A percentile compares a stretch with the other conserved stretches of the same genome.
Evolutionary conservation across 2,888 invertebrate species (phyloP).

Genomic region (Syrphus vitripennis): DNA sequence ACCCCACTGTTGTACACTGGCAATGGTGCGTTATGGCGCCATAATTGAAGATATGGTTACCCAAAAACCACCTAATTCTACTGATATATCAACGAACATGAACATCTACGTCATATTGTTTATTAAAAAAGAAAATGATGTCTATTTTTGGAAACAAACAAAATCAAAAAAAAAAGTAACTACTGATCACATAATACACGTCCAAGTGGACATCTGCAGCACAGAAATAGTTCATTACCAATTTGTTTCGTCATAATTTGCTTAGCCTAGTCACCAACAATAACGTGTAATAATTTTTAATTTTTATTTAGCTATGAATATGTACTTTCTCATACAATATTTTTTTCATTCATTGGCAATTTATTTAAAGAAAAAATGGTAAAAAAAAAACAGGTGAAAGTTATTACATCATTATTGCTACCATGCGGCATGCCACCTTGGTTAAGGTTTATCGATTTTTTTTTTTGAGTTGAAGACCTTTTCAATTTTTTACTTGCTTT

Average conservation of each 20-base stretch:
- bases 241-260: slow-evolving; percentile 57
- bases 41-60: background rate
- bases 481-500: background rate
- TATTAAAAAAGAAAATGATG: background rate
- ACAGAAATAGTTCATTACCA: slow-evolving; percentile 65
- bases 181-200: slow-evolving; percentile 35
- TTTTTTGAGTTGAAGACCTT: slow-evolving; percentile 18
- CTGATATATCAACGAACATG: background rate
- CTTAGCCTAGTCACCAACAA: slow-evolving; percentile 2
- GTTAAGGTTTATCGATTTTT: slow-evolving; percentile 34
- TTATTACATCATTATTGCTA: slow-evolving; percentile 56
- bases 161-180: background rate
- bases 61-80: background rate
- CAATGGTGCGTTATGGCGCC: background rate
- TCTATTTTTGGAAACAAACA: background rate
- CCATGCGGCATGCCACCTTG: slow-evolving; percentile 28
- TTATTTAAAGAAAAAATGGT: background rate
- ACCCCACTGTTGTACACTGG: background rate
- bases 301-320: slow-evolving; percentile 1
- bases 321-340: background rate
- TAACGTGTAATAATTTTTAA: slow-evolving; percentile 41
- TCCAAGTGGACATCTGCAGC: slow-evolving; percentile 41
- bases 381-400: slow-evolving; percentile 58
- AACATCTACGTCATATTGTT: background rate
- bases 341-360: background rate